phyloP scores from a whole-genome alignment of 2,797 vertebrate genomes.

The Parotocinclus haroldoi region DNA sequence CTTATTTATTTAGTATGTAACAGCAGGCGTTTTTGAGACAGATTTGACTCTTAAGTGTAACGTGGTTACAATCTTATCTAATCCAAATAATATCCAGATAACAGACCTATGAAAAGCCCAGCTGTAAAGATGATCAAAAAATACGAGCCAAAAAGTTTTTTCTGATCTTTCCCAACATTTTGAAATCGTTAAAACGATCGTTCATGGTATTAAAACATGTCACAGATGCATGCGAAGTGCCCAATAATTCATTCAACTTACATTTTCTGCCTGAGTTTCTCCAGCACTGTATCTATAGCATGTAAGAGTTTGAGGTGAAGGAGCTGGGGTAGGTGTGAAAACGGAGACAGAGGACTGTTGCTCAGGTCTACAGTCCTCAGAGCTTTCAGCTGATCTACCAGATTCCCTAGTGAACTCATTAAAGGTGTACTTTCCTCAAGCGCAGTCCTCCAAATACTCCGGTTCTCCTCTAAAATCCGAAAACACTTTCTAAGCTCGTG shows the following conservation, averaged over 20 bases:
- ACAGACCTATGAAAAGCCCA: too few relatives aligned
- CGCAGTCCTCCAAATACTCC: conserved; percentile 61
- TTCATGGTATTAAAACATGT: too few relatives aligned
- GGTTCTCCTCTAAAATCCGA: conserved; percentile 61
- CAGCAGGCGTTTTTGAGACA: too few relatives aligned
- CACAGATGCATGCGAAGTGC: too few relatives aligned
- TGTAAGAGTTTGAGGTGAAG: conserved; percentile 72
- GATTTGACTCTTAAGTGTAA: too few relatives aligned
- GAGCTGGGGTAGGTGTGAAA: conserved; percentile 69
- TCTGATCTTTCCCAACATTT: too few relatives aligned
- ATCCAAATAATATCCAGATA: too few relatives aligned
- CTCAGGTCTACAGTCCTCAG: conserved; percentile 60
- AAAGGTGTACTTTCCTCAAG: conserved; percentile 70
- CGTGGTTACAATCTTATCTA: too few relatives aligned
- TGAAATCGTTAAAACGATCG: too few relatives aligned
- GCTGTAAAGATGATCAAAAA: too few relatives aligned
- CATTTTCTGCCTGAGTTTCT: conserved; percentile 72
- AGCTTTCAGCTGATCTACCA: conserved; percentile 75
- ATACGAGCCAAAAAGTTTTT: too few relatives aligned
- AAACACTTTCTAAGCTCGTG: conserved; percentile 71
- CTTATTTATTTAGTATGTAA: too few relatives aligned
- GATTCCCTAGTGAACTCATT: conserved; percentile 72
- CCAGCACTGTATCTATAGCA: conserved; percentile 69
- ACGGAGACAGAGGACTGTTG: conserved; percentile 67
- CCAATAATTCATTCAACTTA: conserved; percentile 57